A percentile compares a stretch with the other conserved stretches of the same genome.
phyloP scores from a whole-genome alignment of 2,797 vertebrate species.

The Rhinogobio ventralis region DNA sequence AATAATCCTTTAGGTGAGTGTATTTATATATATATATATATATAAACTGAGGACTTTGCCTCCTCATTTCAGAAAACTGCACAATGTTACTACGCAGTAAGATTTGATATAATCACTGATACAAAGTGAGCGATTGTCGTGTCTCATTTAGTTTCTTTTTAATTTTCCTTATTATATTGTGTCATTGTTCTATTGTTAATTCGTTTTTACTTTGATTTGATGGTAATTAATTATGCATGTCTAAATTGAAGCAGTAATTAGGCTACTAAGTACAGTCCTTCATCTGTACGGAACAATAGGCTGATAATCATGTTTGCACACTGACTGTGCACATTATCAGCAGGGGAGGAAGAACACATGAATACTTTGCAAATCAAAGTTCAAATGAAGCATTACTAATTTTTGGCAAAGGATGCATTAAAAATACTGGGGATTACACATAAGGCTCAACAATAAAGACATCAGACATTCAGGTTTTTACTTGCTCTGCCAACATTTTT shows the following conservation, averaged over 20 bases:
- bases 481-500: too few relatives aligned
- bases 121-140: neutral
- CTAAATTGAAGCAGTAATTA: slow-evolving; percentile 59
- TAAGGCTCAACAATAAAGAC: neutral
- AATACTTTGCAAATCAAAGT: slow-evolving; percentile 30
- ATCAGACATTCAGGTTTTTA: neutral
- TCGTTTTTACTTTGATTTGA: slow-evolving; percentile 56
- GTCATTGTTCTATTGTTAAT: slow-evolving; percentile 50
- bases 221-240: slow-evolving; percentile 57
- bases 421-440: neutral
- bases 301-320: slow-evolving; percentile 61
- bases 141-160: slow-evolving; percentile 24
- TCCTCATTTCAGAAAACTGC: too few relatives aligned
- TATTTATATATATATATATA: neutral
- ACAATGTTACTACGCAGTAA: neutral
- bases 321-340: slow-evolving; percentile 52
- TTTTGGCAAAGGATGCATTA: neutral
- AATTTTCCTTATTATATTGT: slow-evolving; percentile 24
- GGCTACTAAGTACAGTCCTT: slow-evolving; percentile 45
- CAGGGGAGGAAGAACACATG: slow-evolving; percentile 24
- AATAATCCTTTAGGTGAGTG: too few relatives aligned
- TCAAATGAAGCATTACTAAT: slow-evolving; percentile 3
- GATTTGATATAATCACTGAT: slow-evolving; percentile 5
- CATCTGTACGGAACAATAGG: slow-evolving; percentile 53
- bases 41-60: neutral